A percentile compares a stretch with the other conserved stretches of the same genome.
Evolutionary conservation across 2,797 vertebrate species (phyloP).

Genomic region (Prunella strophiata): DNA sequence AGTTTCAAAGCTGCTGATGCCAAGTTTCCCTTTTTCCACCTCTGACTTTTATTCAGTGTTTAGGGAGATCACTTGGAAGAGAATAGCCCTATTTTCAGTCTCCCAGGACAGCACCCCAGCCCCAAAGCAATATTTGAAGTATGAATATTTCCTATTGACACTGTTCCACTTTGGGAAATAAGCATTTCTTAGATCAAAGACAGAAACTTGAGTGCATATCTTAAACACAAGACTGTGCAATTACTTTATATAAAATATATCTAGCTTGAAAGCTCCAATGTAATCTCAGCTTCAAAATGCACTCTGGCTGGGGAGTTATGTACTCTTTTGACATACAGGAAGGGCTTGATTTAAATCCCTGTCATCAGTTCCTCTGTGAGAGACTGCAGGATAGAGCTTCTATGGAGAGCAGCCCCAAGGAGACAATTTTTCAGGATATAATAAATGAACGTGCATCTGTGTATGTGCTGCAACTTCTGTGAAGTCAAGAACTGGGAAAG

Average conservation of each 20-base stretch:
- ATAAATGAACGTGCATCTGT: not conserved
- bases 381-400: not conserved
- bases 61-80: not conserved
- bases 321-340: not conserved
- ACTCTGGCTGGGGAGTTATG: not conserved
- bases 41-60: not conserved
- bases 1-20: not conserved
- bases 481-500: not conserved
- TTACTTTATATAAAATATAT: slow-evolving; percentile 51
- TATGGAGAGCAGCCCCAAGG: not conserved
- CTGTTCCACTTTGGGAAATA: slow-evolving; percentile 7
- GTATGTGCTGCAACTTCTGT: not conserved
- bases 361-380: not conserved
- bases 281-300: slow-evolving; percentile 35
- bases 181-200: slow-evolving; percentile 33
- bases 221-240: slow-evolving; percentile 25
- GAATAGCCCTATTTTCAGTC: not conserved
- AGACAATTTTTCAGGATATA: slow-evolving; percentile 5
- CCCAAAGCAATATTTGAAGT: slow-evolving; percentile 8
- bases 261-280: not conserved
- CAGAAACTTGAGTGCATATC: not conserved
- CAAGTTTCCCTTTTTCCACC: not conserved
- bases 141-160: slow-evolving; percentile 27
- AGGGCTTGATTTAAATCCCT: slow-evolving; percentile 45
- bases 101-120: slow-evolving; percentile 11